Base-by-base conservation (phyloP, 2,797 vertebrate species). In the Hypotaenidia philippensis region DNA sequence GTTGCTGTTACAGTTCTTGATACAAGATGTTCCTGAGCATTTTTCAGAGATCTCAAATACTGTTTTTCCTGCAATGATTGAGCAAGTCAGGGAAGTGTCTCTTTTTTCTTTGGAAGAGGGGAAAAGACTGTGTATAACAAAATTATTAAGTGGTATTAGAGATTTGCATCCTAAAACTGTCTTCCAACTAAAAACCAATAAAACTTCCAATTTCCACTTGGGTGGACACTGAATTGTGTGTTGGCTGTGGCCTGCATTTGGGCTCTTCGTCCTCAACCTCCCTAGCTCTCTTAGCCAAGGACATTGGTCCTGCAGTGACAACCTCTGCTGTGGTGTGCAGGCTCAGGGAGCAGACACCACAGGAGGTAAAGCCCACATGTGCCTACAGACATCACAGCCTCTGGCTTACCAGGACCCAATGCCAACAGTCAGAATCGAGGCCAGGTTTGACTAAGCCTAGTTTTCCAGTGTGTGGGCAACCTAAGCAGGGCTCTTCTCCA, bases 1-100 rank as follows among this genome's bases (percentile, higher is more conserved):
- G 76, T 82, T 89, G 82, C 84, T 93, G 68, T 85, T 90, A 70
- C 49, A 87, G 57, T 44, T 81, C 61, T 92, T 94, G 57, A 36
- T 61, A 3, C 45, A 47, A 89, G 86, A 80, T 89, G 31, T 61
- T 89, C 71, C 61, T 89, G 83, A 93, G 18, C 7, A 21, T 70
- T 94, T 92, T 94, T 85, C 68, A 32, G 86, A 66, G 11, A 59
- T 68, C 55, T 89, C 44, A 89, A 79, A 66, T 69, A 71, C 27
- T 91, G 16, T 68, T 92, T 53, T 75, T 89, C 56, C 40, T 79
- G 56, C 61, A 94, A 66, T 61, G 74, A 93, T 68, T 56, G 18
- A 69, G 61, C 38, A 74, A 87, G 45, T 74, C 74, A 89, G 21
- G 59, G 53, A 87, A 91, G 44, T 52, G 13, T 53, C 29, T 74